Evolutionary conservation across 2,888 invertebrate species (phyloP), one percentile per base, ranked within the genome.

Genomic region (Colletes collaris): DNA sequence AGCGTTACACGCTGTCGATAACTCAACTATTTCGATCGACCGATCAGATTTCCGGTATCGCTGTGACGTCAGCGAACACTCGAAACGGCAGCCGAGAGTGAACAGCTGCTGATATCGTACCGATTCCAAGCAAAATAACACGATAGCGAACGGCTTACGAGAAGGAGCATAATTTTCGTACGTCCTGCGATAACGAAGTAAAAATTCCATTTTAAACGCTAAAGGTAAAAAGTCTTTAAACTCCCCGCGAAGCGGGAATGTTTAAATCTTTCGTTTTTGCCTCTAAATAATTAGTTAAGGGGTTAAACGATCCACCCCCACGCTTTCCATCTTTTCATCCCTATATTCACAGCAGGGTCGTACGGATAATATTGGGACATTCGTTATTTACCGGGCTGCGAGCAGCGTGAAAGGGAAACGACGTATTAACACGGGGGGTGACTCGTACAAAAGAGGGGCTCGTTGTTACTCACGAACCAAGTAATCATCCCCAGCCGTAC

Each of bases 331-430:
- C 70, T 63, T 70, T 53, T 49, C 37, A n/a, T 16, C 7, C 10
- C n/a, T 19, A 5, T 27, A n/a, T 16, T 10, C 44, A n/a, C 55
- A 35, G 35, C 11, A 8, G n/a, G 44, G 46, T 40, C n/a, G 60
- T 11, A 13, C 62, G 11, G 27, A 60, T 60, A 52, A 77, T 68
- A 67, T 81, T 74, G 70, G 13, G 53, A 50, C 71, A 40, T 81
- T 79, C 70, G 50, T 81, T 81, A 81, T 81, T 81, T 81, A 81
- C 67, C 70, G 19, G 13, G 64, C 13, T 46, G 40, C 19, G 63
- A 59, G 8, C 46, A 16, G 46, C 50, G 62, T 63, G 66, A 76
- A 70, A 79, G 46, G 53, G 72, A 66, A 27, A 27, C 27, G 19
- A 67, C 66, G 64, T 53, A 64, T 80, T 70, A 63, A 74, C 56